A percentile compares a stretch with the other conserved stretches of the same genome.
These are phyloP conservation scores for Syngnathus scovelli DNA, from an alignment of 2,113 vertebrate species.

Conservation along the genomic window DNA sequence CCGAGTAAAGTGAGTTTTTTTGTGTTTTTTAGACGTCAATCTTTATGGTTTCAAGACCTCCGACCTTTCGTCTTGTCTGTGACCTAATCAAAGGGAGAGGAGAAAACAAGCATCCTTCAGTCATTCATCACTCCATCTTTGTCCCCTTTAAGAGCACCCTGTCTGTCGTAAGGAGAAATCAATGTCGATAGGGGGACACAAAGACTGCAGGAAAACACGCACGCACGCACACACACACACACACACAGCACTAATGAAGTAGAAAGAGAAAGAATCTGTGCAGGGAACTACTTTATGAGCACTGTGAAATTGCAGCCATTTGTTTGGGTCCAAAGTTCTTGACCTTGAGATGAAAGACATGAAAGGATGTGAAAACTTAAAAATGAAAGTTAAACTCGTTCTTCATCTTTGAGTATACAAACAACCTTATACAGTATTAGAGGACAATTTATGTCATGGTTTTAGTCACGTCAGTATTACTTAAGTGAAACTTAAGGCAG, in stretches of 20 bases:
- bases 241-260: slow-evolving; percentile 25
- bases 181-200: slow-evolving; percentile 48
- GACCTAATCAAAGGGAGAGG: slow-evolving; percentile 66
- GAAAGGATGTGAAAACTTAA: slow-evolving; percentile 36
- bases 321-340: slow-evolving; percentile 55
- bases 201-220: slow-evolving; percentile 45
- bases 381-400: slow-evolving; percentile 25
- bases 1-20: slow-evolving; percentile 58
- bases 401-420: slow-evolving; percentile 8
- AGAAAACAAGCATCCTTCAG: slow-evolving; percentile 60
- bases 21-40: slow-evolving; percentile 55
- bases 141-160: slow-evolving; percentile 54
- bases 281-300: slow-evolving; percentile 39
- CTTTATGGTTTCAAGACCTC: slow-evolving; percentile 49
- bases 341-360: slow-evolving; percentile 57
- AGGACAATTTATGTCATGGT: background rate
- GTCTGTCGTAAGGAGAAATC: slow-evolving; percentile 59
- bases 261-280: slow-evolving; percentile 39
- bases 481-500: background rate
- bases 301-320: slow-evolving; percentile 37
- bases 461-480: background rate
- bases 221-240: slow-evolving; percentile 24
- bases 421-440: background rate
- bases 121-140: slow-evolving; percentile 67
- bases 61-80: slow-evolving; percentile 56